Evolutionary conservation across 2,797 vertebrate genomes (phyloP).

Genomic region (Buphagus erythrorhynchus): DNA sequence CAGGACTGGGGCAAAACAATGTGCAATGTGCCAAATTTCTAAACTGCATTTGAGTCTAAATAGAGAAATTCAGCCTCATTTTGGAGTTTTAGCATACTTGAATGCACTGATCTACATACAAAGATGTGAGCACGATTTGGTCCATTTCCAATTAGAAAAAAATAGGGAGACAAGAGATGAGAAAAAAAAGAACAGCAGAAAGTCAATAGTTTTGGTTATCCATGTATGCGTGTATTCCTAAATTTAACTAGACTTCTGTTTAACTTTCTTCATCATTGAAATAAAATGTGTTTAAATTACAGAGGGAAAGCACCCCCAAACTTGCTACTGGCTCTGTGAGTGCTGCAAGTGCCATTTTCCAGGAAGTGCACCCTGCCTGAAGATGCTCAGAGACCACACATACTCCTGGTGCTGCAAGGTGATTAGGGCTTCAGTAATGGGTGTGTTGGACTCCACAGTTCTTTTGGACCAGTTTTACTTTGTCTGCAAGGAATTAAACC

Average conservation of each 20-base stretch:
- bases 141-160: background rate
- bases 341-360: too few relatives aligned
- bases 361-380: background rate
- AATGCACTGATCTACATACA: background rate
- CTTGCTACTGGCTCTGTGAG: background rate
- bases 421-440: background rate
- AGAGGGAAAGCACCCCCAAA: background rate
- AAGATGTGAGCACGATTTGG: background rate
- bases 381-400: rapidly evolving
- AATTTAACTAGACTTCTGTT: background rate
- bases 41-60: background rate
- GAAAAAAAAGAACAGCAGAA: background rate
- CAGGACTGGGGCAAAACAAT: background rate
- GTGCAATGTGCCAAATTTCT: background rate
- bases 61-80: background rate
- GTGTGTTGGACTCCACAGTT: background rate
- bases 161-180: background rate
- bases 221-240: background rate
- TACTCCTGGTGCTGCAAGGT: background rate
- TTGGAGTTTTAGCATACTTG: background rate
- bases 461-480: background rate
- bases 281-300: background rate
- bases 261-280: background rate
- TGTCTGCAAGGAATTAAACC: background rate
- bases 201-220: background rate